phyloP scores from a whole-genome alignment of 1,140 invertebrate genomes.

The Bombus waltoni region DNA sequence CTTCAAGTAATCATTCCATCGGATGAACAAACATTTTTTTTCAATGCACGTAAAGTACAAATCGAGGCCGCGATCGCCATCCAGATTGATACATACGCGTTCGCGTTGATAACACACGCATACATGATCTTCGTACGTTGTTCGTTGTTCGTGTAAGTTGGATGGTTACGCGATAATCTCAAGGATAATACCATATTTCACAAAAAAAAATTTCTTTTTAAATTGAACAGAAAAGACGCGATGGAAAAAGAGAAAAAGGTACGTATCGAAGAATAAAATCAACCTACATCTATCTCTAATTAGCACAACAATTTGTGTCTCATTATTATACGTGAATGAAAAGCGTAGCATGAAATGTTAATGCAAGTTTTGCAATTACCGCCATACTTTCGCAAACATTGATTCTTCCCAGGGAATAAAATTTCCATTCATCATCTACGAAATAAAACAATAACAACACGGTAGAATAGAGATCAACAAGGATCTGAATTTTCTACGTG shows the following conservation, averaged over 20 bases:
- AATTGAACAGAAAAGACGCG: too few species aligned
- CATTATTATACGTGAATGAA: neutral
- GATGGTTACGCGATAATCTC: too few species aligned
- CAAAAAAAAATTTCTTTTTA: too few species aligned
- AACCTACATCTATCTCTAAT: neutral
- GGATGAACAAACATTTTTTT: neutral
- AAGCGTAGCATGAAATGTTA: neutral
- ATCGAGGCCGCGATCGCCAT: conserved; percentile 2
- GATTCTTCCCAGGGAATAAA: neutral
- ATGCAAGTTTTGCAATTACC: neutral
- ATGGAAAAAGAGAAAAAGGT: too few species aligned
- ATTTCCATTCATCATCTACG: neutral
- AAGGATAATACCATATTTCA: too few species aligned
- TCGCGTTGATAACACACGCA: neutral
- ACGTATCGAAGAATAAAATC: neutral
- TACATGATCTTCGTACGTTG: neutral
- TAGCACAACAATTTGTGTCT: neutral
- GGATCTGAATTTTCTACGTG: neutral
- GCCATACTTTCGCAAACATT: neutral
- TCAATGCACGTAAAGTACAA: neutral
- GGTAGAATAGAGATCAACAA: neutral
- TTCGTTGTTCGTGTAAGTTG: neutral
- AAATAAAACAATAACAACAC: neutral
- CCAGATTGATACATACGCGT: neutral
- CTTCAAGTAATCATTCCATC: neutral